Conservation (phyloP, 1,140 invertebrate genomes). For the Lucilia cuprina region DNA sequence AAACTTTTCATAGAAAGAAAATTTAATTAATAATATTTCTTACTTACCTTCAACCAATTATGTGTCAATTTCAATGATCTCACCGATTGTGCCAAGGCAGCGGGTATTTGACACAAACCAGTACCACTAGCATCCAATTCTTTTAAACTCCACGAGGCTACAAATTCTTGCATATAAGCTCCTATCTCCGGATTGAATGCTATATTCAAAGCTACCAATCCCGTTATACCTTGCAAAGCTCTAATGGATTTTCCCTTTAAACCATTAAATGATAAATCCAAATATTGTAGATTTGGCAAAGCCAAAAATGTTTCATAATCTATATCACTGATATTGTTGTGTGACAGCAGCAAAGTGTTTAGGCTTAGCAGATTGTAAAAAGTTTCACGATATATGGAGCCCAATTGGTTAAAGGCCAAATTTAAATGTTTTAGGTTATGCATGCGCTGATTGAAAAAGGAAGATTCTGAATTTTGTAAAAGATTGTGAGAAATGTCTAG, state of each 20-base stretch:
- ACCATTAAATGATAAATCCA: conserved; percentile 82
- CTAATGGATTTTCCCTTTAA: conserved; percentile 74
- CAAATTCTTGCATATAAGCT: conserved; percentile 58
- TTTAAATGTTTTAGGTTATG: conserved; percentile 67
- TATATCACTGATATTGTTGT: conserved; percentile 66
- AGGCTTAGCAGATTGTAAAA: conserved; percentile 59
- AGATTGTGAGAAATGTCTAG: conserved; percentile 66
- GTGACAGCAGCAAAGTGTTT: conserved; percentile 65
- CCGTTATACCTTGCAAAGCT: conserved; percentile 76
- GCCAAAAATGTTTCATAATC: conserved; percentile 68
- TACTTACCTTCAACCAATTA: conserved; percentile 67
- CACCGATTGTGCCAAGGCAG: conserved; percentile 83
- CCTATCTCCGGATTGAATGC: conserved; percentile 74
- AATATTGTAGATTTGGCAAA: conserved; percentile 75
- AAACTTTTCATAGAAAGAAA: too few relatives aligned
- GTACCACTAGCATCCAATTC: conserved; percentile 74
- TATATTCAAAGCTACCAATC: conserved; percentile 78
- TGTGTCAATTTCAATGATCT: conserved; percentile 78
- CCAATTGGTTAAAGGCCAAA: conserved; percentile 66
- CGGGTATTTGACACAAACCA: conserved; percentile 79
- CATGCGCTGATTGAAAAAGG: conserved; percentile 49
- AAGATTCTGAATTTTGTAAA: conserved; percentile 59
- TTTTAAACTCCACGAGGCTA: conserved; percentile 64
- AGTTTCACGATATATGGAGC: conserved; percentile 58
- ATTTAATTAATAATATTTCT: too few relatives aligned